These are phyloP conservation scores for Ophiothrix spiculata DNA, from an alignment of 35 echinoderm and acorn worm species.

Conservation along the genomic window DNA sequence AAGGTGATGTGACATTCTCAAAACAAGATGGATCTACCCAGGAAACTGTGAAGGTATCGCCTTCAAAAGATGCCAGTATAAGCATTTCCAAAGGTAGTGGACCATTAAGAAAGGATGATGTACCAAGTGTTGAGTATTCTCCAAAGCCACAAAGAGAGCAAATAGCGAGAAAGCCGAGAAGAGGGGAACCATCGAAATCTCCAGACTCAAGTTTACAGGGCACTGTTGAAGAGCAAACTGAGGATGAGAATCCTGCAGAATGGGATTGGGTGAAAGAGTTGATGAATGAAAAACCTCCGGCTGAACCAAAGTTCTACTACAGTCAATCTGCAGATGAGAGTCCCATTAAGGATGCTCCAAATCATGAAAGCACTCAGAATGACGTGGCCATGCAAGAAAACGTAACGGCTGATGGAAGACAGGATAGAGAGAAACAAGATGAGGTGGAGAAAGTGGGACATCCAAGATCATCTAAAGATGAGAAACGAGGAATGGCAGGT, in stretches of 20 bases:
- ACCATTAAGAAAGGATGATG: background rate
- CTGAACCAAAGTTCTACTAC: slow-evolving; percentile 1
- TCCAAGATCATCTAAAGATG: background rate
- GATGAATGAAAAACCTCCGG: background rate
- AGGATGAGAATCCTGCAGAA: background rate
- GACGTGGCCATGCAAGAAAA: too few relatives aligned
- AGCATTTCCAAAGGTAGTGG: background rate
- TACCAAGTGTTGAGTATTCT: background rate
- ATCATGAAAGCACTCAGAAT: too few relatives aligned
- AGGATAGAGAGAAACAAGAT: too few relatives aligned
- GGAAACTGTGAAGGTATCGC: background rate
- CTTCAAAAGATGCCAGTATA: background rate
- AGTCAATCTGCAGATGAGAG: too few relatives aligned
- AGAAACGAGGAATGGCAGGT: background rate
- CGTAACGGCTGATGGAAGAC: too few relatives aligned
- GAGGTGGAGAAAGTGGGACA: too few relatives aligned
- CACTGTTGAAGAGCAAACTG: too few relatives aligned
- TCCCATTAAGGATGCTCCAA: too few relatives aligned
- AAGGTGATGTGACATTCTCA: background rate
- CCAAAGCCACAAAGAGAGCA: slow-evolving; percentile 3
- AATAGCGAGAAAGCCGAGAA: background rate
- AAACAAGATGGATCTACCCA: background rate
- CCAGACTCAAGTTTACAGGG: too few relatives aligned
- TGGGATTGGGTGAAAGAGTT: slow-evolving; percentile 11
- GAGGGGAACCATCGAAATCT: too few relatives aligned